A percentile compares a stretch with the other conserved stretches of the same genome.
Conservation (phyloP, 2,797 vertebrate species). For the Phalanger gymnotis region DNA sequence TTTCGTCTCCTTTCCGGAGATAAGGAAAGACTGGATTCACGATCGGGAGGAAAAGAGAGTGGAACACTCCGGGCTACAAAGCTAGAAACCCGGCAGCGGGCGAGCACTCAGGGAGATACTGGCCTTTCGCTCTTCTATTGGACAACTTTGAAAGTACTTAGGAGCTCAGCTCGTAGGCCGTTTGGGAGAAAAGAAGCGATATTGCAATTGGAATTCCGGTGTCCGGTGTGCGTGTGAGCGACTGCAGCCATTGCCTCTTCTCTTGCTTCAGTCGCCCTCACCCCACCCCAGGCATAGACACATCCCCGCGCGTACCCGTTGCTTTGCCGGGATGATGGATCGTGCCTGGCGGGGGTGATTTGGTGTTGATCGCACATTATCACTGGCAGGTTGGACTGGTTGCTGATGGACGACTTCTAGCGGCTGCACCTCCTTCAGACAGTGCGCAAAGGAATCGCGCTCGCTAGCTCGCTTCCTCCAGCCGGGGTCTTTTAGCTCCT, state of each 20-base stretch:
- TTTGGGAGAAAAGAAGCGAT: conserved; percentile 42
- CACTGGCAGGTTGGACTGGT: conserved; percentile 89
- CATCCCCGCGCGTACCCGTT: conserved; percentile 83
- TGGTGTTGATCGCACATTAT: conserved; percentile 91
- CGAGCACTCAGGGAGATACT: conserved; percentile 37
- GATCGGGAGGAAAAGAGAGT: conserved; percentile 43
- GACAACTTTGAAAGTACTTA: conserved; percentile 59
- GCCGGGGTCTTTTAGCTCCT: conserved; percentile 76
- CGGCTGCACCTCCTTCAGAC: conserved; percentile 82
- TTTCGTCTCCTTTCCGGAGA: not conserved
- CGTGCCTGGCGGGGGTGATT: conserved; percentile 89
- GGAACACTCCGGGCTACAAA: conserved; percentile 25
- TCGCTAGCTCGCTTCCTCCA: conserved; percentile 51
- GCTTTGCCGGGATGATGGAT: conserved; percentile 87
- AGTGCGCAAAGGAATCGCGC: conserved; percentile 75
- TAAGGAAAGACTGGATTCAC: not conserved
- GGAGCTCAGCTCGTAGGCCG: conserved; percentile 48
- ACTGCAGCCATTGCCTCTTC: conserved; percentile 25
- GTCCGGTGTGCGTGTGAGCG: conserved; percentile 5
- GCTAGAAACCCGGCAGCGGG: conserved; percentile 31
- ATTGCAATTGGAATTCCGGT: conserved; percentile 18
- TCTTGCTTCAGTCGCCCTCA: not conserved
- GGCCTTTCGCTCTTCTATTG: conserved; percentile 20
- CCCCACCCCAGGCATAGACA: conserved; percentile 71
- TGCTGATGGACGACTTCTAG: conserved; percentile 89